Percentiles rank a stretch among this genome's conserved stretches.
phyloP scores from a whole-genome alignment of 1,140 invertebrate genomes.

The Lethrus apterus region DNA sequence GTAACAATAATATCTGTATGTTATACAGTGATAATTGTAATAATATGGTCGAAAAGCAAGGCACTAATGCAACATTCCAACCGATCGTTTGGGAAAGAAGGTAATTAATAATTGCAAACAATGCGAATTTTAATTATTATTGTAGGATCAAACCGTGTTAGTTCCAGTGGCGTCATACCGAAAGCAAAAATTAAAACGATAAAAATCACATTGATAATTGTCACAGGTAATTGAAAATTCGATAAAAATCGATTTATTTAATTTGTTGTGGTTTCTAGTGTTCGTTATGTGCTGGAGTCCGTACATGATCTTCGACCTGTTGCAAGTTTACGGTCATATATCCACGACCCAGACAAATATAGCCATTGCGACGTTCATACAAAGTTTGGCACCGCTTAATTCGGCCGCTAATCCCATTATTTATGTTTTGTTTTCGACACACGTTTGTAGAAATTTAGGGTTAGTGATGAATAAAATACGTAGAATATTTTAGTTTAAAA shows the following conservation, averaged over 20 bases:
- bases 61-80: conserved; percentile 25
- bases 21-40: conserved; percentile 85
- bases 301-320: conserved; percentile 87
- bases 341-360: conserved; percentile 70
- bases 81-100: not conserved
- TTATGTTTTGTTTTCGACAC: conserved; percentile 89
- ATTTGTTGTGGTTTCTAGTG: conserved; percentile 55
- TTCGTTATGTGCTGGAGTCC: conserved; percentile 95
- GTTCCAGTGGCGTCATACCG: conserved; percentile 81
- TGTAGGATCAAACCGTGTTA: not conserved
- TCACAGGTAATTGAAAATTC: conserved; percentile 64
- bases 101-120: not conserved
- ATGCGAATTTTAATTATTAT: not conserved
- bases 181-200: conserved; percentile 89
- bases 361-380: conserved; percentile 85
- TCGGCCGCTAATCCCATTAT: conserved; percentile 93
- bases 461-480: no score
- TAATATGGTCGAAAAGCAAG: conserved; percentile 79
- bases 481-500: no score
- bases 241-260: not conserved
- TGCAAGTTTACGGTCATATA: conserved; percentile 83
- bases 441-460: no score
- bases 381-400: conserved; percentile 87
- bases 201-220: conserved; percentile 76
- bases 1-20: conserved; percentile 84